These are phyloP conservation scores for Hemaris fuciformis DNA, from an alignment of 2,888 invertebrate species.

Conservation along the genomic window DNA sequence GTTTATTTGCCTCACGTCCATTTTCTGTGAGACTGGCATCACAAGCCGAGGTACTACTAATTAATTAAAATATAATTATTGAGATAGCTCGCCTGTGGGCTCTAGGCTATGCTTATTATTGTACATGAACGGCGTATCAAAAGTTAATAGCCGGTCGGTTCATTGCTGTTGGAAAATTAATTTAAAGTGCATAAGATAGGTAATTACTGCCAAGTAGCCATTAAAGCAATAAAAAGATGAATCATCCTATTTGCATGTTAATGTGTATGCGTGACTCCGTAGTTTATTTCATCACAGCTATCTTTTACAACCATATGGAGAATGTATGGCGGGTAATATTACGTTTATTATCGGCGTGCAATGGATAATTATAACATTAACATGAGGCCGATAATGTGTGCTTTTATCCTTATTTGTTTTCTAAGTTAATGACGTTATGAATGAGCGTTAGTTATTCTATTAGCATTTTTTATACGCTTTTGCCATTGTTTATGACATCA, in stretches of 20 bases:
- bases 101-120: constrained; percentile 45
- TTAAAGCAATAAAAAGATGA: constrained; percentile 65
- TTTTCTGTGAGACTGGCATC: too few relatives aligned
- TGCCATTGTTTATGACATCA: neutral
- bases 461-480: neutral
- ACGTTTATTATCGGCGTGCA: constrained; percentile 1
- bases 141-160: constrained; percentile 58
- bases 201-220: constrained; percentile 66
- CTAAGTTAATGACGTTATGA: neutral
- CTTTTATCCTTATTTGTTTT: neutral
- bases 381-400: neutral
- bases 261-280: constrained; percentile 29
- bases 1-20: too few relatives aligned
- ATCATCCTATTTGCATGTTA: constrained; percentile 60
- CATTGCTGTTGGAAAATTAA: constrained; percentile 69
- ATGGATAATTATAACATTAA: constrained; percentile 8
- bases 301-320: constrained; percentile 4
- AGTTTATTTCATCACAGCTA: constrained; percentile 51
- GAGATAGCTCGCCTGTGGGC: constrained; percentile 24
- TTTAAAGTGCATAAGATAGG: constrained; percentile 72
- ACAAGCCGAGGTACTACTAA: too few relatives aligned
- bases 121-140: constrained; percentile 59
- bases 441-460: neutral
- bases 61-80: constrained; percentile 21
- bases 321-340: neutral